Percentiles rank a stretch among this genome's conserved stretches.
Conservation (phyloP, 2,888 invertebrate genomes). For the Phyllotreta cruciferae region DNA sequence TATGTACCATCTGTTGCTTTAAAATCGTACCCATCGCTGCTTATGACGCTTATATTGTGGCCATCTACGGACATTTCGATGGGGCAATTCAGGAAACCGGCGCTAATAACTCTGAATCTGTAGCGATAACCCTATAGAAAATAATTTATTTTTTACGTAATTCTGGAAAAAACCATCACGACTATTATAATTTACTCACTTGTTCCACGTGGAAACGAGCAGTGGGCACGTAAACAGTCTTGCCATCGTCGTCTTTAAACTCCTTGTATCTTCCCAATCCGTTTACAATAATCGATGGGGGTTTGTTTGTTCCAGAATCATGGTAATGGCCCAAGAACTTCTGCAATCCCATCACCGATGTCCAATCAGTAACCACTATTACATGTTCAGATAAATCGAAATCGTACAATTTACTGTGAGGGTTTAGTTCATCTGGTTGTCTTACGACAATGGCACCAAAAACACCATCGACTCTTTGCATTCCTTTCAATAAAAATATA, state of each 20-base stretch:
- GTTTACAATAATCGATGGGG: conserved; percentile 81
- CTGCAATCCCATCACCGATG: conserved; percentile 72
- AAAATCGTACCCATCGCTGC: conserved; percentile 81
- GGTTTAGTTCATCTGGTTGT: conserved; percentile 68
- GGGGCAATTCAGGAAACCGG: conserved; percentile 87
- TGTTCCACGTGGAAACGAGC: conserved; percentile 72
- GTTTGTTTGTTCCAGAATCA: conserved; percentile 80
- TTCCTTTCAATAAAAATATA: conserved; percentile 65
- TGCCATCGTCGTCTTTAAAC: conserved; percentile 52
- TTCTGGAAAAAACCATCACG: no score
- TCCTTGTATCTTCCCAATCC: conserved; percentile 73
- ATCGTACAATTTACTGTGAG: conserved; percentile 75
- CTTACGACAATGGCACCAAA: conserved; percentile 81
- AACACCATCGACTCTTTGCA: conserved; percentile 88
- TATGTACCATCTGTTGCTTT: conserved; percentile 73
- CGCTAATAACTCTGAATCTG: conserved; percentile 82
- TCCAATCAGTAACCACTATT: conserved; percentile 84
- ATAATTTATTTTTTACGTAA: not conserved
- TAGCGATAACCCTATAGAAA: conserved; percentile 69
- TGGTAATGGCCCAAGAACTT: conserved; percentile 86
- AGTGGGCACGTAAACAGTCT: conserved; percentile 64
- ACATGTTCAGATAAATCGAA: conserved; percentile 79
- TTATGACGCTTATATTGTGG: conserved; percentile 79
- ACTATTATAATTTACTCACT: conserved; percentile 59
- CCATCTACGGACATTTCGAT: conserved; percentile 83